Base-by-base conservation (phyloP, 2,113 vertebrate genomes). In the Piliocolobus tephrosceles region DNA sequence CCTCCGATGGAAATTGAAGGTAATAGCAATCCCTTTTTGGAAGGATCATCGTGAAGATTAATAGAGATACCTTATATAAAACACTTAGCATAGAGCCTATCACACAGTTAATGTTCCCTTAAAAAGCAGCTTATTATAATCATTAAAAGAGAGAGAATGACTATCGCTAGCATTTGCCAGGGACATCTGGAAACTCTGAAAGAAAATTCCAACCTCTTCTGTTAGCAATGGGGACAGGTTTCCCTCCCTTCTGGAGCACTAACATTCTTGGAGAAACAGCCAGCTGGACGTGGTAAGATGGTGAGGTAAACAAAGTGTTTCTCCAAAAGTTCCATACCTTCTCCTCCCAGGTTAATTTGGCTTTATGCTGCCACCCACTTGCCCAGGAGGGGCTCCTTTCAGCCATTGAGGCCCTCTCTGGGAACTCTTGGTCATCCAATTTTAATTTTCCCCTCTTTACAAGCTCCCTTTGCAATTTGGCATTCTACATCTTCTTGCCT, bases 361-460 rank as follows among this genome's bases (percentile, higher is more conserved):
- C 50, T 87, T 86, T 81, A 35, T 43, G 45, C 40, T 79, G 20
- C 73, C 64, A 61, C 32, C 68, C 57, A 61, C 22, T 85, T 73
- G 25, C 78, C 81, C 66, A 78, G 43, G 47, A 87, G 18, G 43
- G 38, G 20, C 58, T 89, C n/a, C 55, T 5, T 92, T 88, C 52
- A 6, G 2, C 23, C 40, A 61, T 0, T 61, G 58, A 94, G 58
- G 50, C 18, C 90, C n/a, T 64, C 64, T 76, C 52, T 73, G 58
- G 73, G 82, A 96, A 68, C 68, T 83, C 52, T 78, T 55, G 32
- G n/a, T 91, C 89, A 78, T 86, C 50, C n/a, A 82, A 89, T 86
- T 95, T 95, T 86, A 90, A 75, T 88, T 79, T 85, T 75, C n/a
- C 27, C 88, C 52, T 85, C 52, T 90, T 91, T n/a, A 85, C 58